Conservation (phyloP, 2,888 invertebrate genomes). For the Girardia tigrina region DNA sequence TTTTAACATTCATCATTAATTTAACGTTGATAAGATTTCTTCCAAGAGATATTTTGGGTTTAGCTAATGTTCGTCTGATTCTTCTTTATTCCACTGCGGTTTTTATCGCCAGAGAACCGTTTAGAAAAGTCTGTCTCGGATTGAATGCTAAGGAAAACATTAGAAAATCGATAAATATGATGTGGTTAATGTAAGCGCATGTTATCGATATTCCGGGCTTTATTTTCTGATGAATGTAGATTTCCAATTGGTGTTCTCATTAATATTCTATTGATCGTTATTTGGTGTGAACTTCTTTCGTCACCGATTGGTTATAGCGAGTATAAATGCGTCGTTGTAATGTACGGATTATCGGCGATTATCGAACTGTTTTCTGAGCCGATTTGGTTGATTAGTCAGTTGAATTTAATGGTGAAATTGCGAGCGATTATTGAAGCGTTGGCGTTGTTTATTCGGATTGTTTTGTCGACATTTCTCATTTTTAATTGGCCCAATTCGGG, state of each 20-base stretch:
- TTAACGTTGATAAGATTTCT: background rate
- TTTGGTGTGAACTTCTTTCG: background rate
- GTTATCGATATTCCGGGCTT: background rate
- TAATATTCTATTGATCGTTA: background rate
- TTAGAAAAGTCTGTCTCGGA: background rate
- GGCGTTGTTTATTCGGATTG: background rate
- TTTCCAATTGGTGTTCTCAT: background rate
- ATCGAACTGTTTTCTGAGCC: background rate
- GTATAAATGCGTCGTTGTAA: background rate
- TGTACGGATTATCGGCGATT: background rate
- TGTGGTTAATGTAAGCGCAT: background rate
- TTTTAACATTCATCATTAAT: background rate
- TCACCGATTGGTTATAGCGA: background rate
- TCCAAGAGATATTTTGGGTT: conserved; percentile 1
- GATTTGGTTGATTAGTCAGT: background rate
- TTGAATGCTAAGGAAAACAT: background rate
- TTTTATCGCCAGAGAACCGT: conserved; percentile 19
- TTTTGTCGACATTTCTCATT: background rate
- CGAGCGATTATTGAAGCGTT: background rate
- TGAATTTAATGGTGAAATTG: background rate
- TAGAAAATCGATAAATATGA: background rate
- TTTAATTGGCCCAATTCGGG: background rate
- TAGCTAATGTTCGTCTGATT: background rate
- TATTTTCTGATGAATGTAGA: background rate
- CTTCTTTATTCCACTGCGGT: background rate